Evolutionary conservation across 2,888 invertebrate genomes (phyloP).

Genomic region (Thecophora atra): DNA sequence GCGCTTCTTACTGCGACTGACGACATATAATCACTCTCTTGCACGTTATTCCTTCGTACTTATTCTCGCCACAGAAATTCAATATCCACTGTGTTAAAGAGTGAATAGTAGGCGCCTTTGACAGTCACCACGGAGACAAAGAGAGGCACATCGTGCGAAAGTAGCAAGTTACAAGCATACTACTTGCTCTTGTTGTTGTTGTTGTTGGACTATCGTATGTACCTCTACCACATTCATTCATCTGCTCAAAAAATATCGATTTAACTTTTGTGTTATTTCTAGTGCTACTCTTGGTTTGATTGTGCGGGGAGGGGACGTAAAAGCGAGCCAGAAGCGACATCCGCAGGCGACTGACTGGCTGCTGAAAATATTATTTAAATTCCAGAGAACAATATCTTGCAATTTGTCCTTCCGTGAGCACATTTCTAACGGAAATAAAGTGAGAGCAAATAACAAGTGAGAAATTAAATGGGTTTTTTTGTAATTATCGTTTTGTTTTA

Average conservation of each 20-base stretch:
- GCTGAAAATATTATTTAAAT: neutral
- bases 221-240: slow-evolving; percentile 42
- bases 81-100: slow-evolving; percentile 3
- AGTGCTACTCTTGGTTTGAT: neutral
- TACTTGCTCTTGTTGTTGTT: neutral
- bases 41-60: neutral
- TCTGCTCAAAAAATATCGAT: slow-evolving; percentile 52
- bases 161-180: slow-evolving; percentile 18
- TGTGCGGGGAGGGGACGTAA: neutral
- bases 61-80: slow-evolving; percentile 28
- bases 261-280: slow-evolving; percentile 31
- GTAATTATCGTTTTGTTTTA: too few relatives aligned
- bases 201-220: slow-evolving; percentile 19
- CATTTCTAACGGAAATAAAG: too few relatives aligned
- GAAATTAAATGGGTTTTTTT: too few relatives aligned
- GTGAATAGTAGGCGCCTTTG: neutral
- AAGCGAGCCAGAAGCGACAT: neutral
- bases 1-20: neutral
- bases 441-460: too few relatives aligned
- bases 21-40: neutral
- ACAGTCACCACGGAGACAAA: slow-evolving; percentile 9
- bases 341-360: slow-evolving; percentile 29
- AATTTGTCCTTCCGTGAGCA: too few relatives aligned
- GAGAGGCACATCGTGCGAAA: neutral
- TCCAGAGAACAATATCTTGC: too few relatives aligned